These are phyloP conservation scores for Oxyruncus cristatus DNA, from an alignment of 2,113 vertebrate species.

Conservation along the genomic window DNA sequence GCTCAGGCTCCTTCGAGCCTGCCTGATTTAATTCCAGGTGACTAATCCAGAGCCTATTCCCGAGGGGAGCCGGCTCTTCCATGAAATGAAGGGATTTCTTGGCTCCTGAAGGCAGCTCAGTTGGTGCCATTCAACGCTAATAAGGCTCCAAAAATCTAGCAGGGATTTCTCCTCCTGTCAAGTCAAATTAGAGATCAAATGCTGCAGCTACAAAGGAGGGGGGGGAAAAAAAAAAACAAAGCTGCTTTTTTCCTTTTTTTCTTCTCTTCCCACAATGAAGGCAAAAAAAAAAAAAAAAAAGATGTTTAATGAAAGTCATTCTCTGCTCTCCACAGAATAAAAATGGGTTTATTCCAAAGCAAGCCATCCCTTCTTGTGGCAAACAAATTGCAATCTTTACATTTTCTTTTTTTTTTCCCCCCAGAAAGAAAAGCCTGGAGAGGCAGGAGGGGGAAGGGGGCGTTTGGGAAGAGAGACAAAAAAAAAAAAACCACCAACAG, in stretches of 20 bases:
- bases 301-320: neutral
- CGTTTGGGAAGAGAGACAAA: too few relatives aligned
- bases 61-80: neutral
- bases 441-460: neutral
- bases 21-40: neutral
- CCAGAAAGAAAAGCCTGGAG: neutral
- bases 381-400: neutral
- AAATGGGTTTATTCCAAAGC: neutral
- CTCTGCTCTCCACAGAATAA: neutral
- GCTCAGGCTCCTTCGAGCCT: neutral
- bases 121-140: neutral
- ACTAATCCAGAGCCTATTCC: neutral
- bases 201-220: neutral
- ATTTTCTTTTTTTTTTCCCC: too few relatives aligned
- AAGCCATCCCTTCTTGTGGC: neutral
- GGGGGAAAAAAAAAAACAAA: neutral
- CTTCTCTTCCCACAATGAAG: neutral
- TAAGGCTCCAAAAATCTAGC: neutral
- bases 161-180: neutral
- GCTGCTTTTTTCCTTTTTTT: neutral
- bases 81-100: neutral
- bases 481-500: neutral
- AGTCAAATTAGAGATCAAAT: constrained; percentile 35
- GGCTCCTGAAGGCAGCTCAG: neutral
- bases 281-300: too few relatives aligned